Evolutionary conservation across 1,140 invertebrate genomes (phyloP).

Genomic region (Trigoniulus corallinus): DNA sequence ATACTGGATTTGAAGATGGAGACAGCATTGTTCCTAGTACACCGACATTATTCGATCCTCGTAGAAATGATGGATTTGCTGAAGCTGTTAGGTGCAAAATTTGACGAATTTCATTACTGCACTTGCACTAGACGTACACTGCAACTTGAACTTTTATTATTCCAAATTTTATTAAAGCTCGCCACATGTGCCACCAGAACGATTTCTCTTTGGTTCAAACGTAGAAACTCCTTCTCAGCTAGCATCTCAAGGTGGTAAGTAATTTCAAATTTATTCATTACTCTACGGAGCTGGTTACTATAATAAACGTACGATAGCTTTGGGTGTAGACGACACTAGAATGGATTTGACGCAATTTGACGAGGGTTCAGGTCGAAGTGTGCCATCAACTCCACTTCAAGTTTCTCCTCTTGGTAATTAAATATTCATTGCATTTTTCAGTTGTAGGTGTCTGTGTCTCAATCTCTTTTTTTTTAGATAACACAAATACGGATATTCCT

Average conservation of each 20-base stretch:
- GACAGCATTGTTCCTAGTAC: constrained; percentile 82
- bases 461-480: background rate
- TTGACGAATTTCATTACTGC: constrained; percentile 51
- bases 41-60: constrained; percentile 64
- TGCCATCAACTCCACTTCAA: constrained; percentile 52
- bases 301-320: constrained; percentile 14
- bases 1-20: constrained; percentile 39
- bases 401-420: constrained; percentile 41
- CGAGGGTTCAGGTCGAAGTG: constrained; percentile 45
- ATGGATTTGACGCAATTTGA: constrained; percentile 53
- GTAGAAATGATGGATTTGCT: constrained; percentile 71
- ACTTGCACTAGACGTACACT: constrained; percentile 9
- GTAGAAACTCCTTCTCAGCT: constrained; percentile 26
- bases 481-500: background rate
- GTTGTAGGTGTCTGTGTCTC: too few species aligned
- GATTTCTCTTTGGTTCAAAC: constrained; percentile 8
- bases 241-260: constrained; percentile 34
- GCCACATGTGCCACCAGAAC: constrained; percentile 8
- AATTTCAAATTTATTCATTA: too few species aligned
- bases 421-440: too few species aligned
- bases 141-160: constrained; percentile 17
- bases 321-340: constrained; percentile 53
- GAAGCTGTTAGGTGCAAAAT: constrained; percentile 82
- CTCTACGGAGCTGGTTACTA: background rate
- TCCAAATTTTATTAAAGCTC: constrained; percentile 5